A percentile compares a stretch with the other conserved stretches of the same genome.
phyloP scores from a whole-genome alignment of 1,140 invertebrate genomes.

The Ips typographus region DNA sequence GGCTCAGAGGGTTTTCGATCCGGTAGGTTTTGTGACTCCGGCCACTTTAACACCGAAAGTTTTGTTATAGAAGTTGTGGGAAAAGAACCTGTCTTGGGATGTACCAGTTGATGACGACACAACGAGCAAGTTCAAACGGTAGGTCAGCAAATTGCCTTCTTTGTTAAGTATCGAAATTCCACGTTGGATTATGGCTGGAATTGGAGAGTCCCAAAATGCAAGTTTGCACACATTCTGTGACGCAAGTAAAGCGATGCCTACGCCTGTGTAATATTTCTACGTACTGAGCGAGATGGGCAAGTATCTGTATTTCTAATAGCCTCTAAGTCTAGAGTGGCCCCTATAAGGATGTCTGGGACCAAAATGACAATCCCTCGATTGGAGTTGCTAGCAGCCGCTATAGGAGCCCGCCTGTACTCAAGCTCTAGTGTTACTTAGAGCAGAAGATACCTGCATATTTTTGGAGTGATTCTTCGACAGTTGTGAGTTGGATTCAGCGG shows the following conservation, averaged over 20 bases:
- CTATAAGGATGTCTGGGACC: constrained; percentile 30
- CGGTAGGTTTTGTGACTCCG: constrained; percentile 36
- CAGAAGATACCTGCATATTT: too few species aligned
- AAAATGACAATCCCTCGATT: constrained; percentile 44
- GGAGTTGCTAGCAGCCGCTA: constrained; percentile 36
- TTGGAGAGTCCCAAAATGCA: background rate
- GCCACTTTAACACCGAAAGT: background rate
- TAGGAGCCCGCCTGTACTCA: constrained; percentile 5
- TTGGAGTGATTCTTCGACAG: too few species aligned
- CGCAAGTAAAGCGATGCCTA: constrained; percentile 11
- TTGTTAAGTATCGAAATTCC: constrained; percentile 28
- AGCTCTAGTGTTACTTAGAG: too few species aligned
- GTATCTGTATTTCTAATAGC: too few species aligned
- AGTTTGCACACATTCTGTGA: constrained; percentile 14
- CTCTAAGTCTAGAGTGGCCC: too few species aligned
- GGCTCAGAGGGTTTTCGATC: constrained; percentile 35
- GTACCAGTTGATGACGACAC: constrained; percentile 14
- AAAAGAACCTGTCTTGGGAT: too few species aligned
- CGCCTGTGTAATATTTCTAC: constrained; percentile 25
- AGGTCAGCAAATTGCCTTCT: constrained; percentile 25
- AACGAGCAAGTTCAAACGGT: constrained; percentile 16
- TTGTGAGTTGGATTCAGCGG: too few species aligned
- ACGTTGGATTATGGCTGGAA: constrained; percentile 21
- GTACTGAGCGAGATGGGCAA: constrained; percentile 13
- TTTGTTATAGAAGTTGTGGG: too few species aligned